Conservation (phyloP, 2,888 invertebrate genomes). For the Epistrophe eligans region DNA sequence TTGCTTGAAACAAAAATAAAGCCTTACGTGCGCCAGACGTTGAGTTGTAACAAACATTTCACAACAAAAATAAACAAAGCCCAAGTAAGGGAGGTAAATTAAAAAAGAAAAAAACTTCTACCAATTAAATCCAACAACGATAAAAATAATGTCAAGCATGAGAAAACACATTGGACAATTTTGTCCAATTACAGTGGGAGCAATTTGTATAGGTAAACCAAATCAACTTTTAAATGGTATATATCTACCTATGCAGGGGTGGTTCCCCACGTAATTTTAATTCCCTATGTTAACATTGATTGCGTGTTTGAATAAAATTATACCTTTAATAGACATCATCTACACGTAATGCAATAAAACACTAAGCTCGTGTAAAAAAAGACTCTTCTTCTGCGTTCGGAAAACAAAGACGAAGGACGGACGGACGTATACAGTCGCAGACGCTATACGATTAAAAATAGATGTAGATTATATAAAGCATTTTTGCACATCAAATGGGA, state of each 20-base stretch:
- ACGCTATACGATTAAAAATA: constrained; percentile 49
- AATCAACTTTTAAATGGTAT: constrained; percentile 35
- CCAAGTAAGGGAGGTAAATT: background rate
- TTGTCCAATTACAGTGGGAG: constrained; percentile 40
- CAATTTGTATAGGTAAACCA: constrained; percentile 48
- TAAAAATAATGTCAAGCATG: constrained; percentile 39
- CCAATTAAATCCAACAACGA: constrained; percentile 38
- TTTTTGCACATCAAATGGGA: constrained; percentile 44
- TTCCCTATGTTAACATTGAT: constrained; percentile 48
- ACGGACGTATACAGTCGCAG: background rate
- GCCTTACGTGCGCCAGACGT: background rate
- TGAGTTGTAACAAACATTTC: background rate
- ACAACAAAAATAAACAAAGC: background rate
- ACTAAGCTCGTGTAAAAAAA: background rate
- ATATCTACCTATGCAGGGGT: constrained; percentile 2
- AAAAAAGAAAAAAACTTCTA: constrained; percentile 6
- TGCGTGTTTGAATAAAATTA: constrained; percentile 63
- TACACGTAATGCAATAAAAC: constrained; percentile 35
- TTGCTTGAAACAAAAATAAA: background rate
- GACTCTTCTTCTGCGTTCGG: background rate
- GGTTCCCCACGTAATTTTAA: constrained; percentile 27
- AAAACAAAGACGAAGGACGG: background rate
- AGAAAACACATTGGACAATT: constrained; percentile 29
- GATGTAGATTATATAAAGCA: constrained; percentile 36
- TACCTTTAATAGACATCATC: constrained; percentile 2